These are phyloP conservation scores for Holothuria scabra DNA, from an alignment of 53 echinoderm and acorn worm genomes.

Conservation along the genomic window DNA sequence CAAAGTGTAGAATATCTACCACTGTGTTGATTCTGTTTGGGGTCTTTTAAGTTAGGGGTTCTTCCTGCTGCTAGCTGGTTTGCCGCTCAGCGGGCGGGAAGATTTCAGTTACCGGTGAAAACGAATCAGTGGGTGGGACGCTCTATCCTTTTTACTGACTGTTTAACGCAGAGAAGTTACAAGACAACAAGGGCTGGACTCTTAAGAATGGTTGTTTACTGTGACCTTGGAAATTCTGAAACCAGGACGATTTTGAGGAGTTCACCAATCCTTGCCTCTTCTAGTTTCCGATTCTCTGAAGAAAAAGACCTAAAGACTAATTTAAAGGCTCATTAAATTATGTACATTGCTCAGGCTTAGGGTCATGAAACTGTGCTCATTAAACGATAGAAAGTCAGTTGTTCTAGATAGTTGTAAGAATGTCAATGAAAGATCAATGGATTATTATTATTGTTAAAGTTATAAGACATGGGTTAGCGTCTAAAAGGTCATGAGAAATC, in stretches of 20 bases:
- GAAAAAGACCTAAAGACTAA: neutral
- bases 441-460: too few species aligned
- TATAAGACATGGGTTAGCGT: too few species aligned
- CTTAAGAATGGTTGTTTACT: neutral
- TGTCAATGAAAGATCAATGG: too few species aligned
- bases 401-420: too few species aligned
- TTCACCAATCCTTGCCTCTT: neutral
- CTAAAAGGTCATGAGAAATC: too few species aligned
- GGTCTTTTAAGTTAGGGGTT: neutral
- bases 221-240: conserved; percentile 7
- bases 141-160: too few species aligned
- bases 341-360: neutral
- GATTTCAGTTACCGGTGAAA: conserved; percentile 2
- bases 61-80: conserved; percentile 8
- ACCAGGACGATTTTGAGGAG: conserved; percentile 23
- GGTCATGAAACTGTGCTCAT: too few species aligned
- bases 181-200: too few species aligned
- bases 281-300: too few species aligned
- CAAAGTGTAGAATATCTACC: conserved; percentile 19
- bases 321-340: neutral
- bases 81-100: conserved; percentile 3
- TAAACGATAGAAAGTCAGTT: too few species aligned
- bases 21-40: conserved; percentile 6
- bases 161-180: too few species aligned
- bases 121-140: too few species aligned